phyloP scores from a whole-genome alignment of 2,797 vertebrate genomes.

The Enteromius radiatus region DNA sequence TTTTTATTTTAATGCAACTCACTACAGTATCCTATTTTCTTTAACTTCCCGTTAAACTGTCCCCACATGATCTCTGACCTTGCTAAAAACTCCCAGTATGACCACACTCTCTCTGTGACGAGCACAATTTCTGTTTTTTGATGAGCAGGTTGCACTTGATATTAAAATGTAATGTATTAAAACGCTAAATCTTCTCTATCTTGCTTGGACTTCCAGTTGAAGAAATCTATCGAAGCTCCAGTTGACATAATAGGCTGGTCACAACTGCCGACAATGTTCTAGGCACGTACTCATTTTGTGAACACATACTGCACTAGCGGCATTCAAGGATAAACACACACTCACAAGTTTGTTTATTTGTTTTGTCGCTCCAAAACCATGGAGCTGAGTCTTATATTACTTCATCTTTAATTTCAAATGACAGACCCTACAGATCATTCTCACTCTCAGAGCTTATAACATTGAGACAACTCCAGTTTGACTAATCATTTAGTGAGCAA shows the following conservation, averaged over 20 bases:
- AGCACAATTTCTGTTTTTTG: conserved; percentile 57
- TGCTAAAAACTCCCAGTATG: conserved; percentile 17
- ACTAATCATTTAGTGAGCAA: conserved; percentile 72
- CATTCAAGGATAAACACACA: conserved; percentile 48
- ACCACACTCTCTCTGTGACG: neutral
- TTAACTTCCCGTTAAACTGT: neutral
- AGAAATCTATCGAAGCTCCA: conserved; percentile 59
- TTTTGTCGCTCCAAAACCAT: conserved; percentile 81
- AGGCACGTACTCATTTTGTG: conserved; percentile 20
- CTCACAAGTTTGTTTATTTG: conserved; percentile 75
- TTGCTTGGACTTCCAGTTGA: conserved; percentile 20
- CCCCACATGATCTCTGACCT: conserved; percentile 17
- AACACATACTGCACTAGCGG: conserved; percentile 29
- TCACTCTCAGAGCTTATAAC: conserved; percentile 27
- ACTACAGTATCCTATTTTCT: neutral
- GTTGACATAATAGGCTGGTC: conserved; percentile 56
- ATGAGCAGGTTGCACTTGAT: conserved; percentile 52
- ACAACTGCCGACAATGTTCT: conserved; percentile 38
- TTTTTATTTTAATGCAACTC: neutral
- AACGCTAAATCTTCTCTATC: conserved; percentile 21
- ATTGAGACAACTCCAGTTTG: conserved; percentile 57
- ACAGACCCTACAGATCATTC: conserved; percentile 60
- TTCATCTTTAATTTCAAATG: conserved; percentile 68
- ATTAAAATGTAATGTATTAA: conserved; percentile 32
- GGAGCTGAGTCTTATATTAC: conserved; percentile 72